phyloP scores from a whole-genome alignment of 2,113 vertebrate genomes.

The Corvus hawaiiensis region DNA sequence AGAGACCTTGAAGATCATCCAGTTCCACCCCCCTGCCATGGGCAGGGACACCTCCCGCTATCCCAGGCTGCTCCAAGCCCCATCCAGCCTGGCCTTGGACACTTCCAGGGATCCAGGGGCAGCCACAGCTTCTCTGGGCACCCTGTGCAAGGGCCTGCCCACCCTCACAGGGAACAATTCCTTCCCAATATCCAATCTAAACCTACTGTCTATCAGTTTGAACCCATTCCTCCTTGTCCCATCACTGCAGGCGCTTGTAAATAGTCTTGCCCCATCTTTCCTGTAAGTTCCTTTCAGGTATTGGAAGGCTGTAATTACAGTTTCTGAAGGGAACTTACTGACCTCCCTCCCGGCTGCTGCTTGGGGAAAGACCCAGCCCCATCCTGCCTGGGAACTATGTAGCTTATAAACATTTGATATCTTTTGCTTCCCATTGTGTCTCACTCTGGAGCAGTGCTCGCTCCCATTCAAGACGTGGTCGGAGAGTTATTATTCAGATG shows the following conservation, averaged over 20 bases:
- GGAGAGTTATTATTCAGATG: background rate
- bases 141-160: fast-evolving
- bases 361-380: background rate
- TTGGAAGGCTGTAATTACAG: background rate
- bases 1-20: background rate
- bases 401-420: background rate
- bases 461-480: background rate
- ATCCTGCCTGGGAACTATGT: background rate
- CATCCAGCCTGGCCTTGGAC: fast-evolving
- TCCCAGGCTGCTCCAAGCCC: background rate
- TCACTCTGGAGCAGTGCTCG: background rate
- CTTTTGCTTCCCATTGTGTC: background rate
- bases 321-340: background rate
- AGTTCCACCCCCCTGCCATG: fast-evolving
- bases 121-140: background rate
- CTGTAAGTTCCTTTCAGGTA: background rate
- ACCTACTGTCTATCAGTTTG: background rate
- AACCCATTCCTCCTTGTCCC: background rate
- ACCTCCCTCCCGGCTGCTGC: too few relatives aligned
- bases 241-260: background rate
- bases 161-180: background rate
- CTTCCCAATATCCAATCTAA: background rate
- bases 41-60: background rate
- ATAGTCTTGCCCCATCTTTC: background rate
- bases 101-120: background rate